Evolutionary conservation across 2,113 vertebrate species (phyloP).

Genomic region (Brachirus orientalis): DNA sequence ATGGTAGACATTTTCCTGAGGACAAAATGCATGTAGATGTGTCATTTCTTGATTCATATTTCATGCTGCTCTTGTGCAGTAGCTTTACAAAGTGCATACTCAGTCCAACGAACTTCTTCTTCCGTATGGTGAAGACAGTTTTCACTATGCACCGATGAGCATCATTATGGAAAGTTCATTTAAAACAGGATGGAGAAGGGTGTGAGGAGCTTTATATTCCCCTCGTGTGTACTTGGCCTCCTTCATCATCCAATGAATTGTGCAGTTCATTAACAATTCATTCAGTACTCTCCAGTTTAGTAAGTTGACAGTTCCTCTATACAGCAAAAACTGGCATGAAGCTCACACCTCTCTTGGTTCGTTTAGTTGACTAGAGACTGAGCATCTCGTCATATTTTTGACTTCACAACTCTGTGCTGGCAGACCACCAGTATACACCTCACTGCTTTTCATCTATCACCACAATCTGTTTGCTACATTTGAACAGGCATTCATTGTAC

Average conservation of each 20-base stretch:
- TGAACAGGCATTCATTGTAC: constrained; percentile 7
- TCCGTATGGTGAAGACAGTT: constrained; percentile 41
- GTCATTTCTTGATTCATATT: constrained; percentile 61
- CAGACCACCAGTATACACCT: constrained; percentile 9
- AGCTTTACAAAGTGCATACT: constrained; percentile 50
- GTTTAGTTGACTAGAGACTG: constrained; percentile 8
- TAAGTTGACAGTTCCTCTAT: not conserved
- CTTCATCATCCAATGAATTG: constrained; percentile 1
- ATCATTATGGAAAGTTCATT: constrained; percentile 60
- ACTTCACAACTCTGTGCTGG: not conserved
- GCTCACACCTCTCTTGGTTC: not conserved
- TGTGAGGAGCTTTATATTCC: not conserved
- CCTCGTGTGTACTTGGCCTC: not conserved
- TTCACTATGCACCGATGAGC: constrained; percentile 52
- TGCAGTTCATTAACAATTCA: not conserved
- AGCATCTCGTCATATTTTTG: constrained; percentile 10
- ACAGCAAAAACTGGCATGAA: constrained; percentile 1
- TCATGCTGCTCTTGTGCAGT: constrained; percentile 43
- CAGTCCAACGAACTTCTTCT: constrained; percentile 63
- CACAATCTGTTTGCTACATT: constrained; percentile 21
- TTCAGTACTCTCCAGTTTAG: not conserved
- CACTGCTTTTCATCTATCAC: constrained; percentile 9
- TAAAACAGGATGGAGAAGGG: constrained; percentile 21
- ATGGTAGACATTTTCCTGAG: constrained; percentile 39
- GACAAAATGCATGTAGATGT: constrained; percentile 54